Percentiles rank a stretch among this genome's conserved stretches.
Evolutionary conservation across 2,888 invertebrate species (phyloP).

Genomic region (Cantharis flavilabris): DNA sequence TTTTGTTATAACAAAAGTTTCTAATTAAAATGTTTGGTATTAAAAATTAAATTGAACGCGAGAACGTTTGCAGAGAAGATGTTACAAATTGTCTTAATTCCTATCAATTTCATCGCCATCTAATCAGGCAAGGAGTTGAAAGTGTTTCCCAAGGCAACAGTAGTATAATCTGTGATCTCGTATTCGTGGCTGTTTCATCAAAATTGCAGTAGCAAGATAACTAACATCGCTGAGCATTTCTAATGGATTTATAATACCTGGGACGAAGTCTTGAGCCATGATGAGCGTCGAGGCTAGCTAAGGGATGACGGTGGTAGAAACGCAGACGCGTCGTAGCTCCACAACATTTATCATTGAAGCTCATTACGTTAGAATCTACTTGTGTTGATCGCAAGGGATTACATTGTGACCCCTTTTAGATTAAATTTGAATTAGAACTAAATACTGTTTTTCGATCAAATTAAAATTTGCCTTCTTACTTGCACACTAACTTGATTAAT

Average conservation of each 20-base stretch:
- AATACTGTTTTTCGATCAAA: conserved; percentile 7
- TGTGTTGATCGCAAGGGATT: conserved; percentile 33
- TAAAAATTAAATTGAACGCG: neutral
- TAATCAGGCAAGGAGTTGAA: conserved; percentile 27
- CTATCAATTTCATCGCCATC: conserved; percentile 24
- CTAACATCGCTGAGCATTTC: conserved; percentile 46
- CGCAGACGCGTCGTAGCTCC: conserved; percentile 56
- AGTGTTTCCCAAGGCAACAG: conserved; percentile 51
- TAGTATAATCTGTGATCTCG: conserved; percentile 50
- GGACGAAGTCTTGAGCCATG: conserved; percentile 39
- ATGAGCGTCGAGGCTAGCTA: conserved; percentile 41
- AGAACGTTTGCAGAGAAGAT: conserved; percentile 1
- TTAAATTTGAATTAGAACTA: conserved; percentile 22
- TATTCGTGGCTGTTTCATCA: conserved; percentile 44
- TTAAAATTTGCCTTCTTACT: conserved; percentile 4
- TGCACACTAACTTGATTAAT: neutral
- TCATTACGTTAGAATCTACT: conserved; percentile 58
- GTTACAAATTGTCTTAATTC: conserved; percentile 26
- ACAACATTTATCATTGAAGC: conserved; percentile 58
- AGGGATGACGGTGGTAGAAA: conserved; percentile 49
- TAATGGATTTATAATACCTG: conserved; percentile 51
- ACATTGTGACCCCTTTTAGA: conserved; percentile 27
- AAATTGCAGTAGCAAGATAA: conserved; percentile 46
- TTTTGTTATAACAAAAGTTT: neutral
- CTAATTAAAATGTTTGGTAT: neutral